Conservation (phyloP, 2,113 vertebrate genomes). For the Phalacrocorax brasilianus region DNA sequence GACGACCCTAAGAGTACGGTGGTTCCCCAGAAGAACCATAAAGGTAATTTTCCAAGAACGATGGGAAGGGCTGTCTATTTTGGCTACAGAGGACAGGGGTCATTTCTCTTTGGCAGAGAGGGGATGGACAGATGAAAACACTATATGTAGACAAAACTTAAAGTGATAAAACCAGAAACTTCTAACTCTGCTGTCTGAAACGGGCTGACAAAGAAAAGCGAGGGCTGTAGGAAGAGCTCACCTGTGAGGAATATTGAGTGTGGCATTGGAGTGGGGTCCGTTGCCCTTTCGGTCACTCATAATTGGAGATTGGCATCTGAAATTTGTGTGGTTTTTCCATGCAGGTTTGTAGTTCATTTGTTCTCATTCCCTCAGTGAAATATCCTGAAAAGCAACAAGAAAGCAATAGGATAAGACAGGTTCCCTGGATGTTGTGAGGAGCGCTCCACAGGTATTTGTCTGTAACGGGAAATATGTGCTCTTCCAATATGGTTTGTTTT, state of each 20-base stretch:
- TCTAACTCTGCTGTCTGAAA: not conserved
- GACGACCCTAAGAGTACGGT: not conserved
- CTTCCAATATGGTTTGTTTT: not conserved
- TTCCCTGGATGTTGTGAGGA: not conserved
- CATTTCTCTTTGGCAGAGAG: not conserved
- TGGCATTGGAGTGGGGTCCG: not conserved
- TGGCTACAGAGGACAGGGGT: not conserved
- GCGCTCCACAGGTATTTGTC: not conserved
- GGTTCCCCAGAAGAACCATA: not conserved
- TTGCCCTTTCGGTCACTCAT: not conserved
- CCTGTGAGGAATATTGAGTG: not conserved
- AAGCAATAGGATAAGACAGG: not conserved
- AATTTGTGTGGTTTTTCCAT: not conserved
- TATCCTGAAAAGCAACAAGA: not conserved
- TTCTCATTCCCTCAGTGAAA: not conserved
- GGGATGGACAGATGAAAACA: not conserved
- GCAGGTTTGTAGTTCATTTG: constrained; percentile 3
- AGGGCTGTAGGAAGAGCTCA: not conserved
- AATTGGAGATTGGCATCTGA: not conserved
- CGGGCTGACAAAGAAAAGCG: not conserved
- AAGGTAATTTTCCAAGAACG: not conserved
- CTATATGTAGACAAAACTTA: not conserved
- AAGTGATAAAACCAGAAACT: not conserved
- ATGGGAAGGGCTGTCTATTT: not conserved
- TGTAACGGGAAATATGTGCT: not conserved